These are phyloP conservation scores for Oreotrochilus melanogaster DNA, from an alignment of 2,113 vertebrate genomes.

Conservation along the genomic window DNA sequence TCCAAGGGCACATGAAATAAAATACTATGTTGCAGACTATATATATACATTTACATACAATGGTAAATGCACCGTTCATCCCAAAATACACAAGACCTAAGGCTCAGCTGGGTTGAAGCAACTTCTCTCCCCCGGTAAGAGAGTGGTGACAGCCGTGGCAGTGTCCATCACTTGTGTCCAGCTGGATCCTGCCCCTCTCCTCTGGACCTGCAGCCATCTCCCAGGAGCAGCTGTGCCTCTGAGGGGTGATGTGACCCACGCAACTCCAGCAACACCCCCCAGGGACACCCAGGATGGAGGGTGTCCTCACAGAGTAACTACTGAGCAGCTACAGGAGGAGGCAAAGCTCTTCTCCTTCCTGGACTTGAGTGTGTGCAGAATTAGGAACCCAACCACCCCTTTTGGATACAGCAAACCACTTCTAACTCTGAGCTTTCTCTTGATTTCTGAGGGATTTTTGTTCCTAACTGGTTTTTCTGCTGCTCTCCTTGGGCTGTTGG, in stretches of 20 bases:
- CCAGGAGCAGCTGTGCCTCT: neutral
- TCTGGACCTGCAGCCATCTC: neutral
- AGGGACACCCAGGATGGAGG: neutral
- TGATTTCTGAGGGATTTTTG: neutral
- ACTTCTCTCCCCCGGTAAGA: neutral
- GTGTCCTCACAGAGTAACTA: neutral
- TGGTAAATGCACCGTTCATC: conserved; percentile 73
- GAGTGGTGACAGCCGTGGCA: neutral
- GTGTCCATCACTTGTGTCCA: neutral
- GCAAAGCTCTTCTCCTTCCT: neutral
- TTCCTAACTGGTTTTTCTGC: neutral
- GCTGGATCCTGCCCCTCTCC: neutral
- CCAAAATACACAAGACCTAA: conserved; percentile 74
- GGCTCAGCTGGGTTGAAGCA: conserved; percentile 63
- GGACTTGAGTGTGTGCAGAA: neutral
- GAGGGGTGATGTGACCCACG: neutral
- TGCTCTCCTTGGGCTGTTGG: neutral
- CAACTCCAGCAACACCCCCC: neutral
- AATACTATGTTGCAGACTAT: conserved; percentile 76
- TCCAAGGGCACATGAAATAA: conserved; percentile 74
- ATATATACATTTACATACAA: conserved; percentile 75
- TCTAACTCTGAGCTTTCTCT: neutral
- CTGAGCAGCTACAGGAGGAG: neutral
- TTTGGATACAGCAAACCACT: neutral
- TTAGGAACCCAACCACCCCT: neutral